A percentile compares a stretch with the other conserved stretches of the same genome.
phyloP scores from a whole-genome alignment of 2,113 vertebrate genomes.

The cattle (Bos taurus) region ARS-UCD2.0 NC_037337.1:98019501-98020000 shows the following conservation, averaged over 20 bases:
- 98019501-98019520: background rate
- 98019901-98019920: background rate
- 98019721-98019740: background rate
- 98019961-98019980: background rate
- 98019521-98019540: accelerated
- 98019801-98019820: background rate
- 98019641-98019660: background rate
- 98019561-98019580: background rate
- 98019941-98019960: background rate
- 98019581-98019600: background rate
- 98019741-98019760: background rate
- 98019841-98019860: background rate
- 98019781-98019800: background rate
- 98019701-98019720: background rate
- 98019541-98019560: background rate
- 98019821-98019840: background rate
- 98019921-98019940: background rate
- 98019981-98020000: background rate
- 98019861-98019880: background rate
- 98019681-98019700: background rate
- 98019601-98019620: background rate
- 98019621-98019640: background rate
- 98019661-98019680: background rate
- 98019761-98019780: background rate
- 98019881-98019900: background rate